Evolutionary conservation across 2,797 vertebrate genomes (phyloP).

Genomic region (Amblyopsis hoosieri): DNA sequence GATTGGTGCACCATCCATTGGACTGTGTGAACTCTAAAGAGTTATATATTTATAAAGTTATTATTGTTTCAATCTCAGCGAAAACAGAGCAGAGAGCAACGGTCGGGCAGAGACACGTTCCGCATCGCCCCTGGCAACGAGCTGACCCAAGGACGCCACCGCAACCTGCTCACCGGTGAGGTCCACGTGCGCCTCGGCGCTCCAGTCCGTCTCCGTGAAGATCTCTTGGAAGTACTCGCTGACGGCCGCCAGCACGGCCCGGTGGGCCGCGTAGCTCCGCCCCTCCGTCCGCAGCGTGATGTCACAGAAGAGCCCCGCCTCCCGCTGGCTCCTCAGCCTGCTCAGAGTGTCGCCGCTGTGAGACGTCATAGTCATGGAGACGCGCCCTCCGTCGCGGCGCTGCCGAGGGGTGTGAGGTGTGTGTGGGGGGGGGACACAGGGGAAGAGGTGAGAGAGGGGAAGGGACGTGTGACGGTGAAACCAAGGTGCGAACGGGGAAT

Average conservation of each 20-base stretch:
- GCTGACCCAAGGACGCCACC: no score
- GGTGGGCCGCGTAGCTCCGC: constrained; percentile 77
- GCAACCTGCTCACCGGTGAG: constrained; percentile 72
- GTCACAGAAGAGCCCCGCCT: constrained; percentile 83
- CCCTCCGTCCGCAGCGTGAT: constrained; percentile 78
- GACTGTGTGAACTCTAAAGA: no score
- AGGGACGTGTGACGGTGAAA: neutral
- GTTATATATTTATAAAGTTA: no score
- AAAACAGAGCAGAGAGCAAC: no score
- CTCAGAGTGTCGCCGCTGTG: constrained; percentile 73
- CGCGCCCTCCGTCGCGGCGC: constrained; percentile 44
- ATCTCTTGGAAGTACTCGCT: constrained; percentile 86
- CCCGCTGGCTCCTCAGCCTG: constrained; percentile 80
- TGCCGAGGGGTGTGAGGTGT: constrained; percentile 19
- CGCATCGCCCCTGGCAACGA: neutral
- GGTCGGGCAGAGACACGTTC: no score
- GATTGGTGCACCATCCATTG: no score
- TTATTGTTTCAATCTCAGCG: no score
- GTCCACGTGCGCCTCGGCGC: constrained; percentile 75
- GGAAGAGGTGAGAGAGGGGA: neutral
- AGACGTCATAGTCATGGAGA: constrained; percentile 75
- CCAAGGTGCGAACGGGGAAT: neutral
- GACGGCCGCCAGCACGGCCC: constrained; percentile 81
- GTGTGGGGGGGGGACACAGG: neutral
- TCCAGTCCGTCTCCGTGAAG: constrained; percentile 79